A percentile compares a stretch with the other conserved stretches of the same genome.
phyloP scores from a whole-genome alignment of 2,888 invertebrate species.

The Sminthurinus aureus region DNA sequence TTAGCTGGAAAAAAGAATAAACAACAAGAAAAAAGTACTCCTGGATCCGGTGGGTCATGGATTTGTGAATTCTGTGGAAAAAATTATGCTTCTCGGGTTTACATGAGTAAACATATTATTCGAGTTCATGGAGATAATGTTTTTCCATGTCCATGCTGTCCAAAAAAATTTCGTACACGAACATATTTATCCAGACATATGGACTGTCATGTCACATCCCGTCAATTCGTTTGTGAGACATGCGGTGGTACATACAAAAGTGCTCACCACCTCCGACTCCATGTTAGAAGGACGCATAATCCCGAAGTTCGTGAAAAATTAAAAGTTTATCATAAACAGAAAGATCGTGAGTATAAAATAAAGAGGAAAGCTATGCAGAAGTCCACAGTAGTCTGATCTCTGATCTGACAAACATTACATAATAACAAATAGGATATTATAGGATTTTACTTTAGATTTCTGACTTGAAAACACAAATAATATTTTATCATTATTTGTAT shows the following conservation, averaged over 20 bases:
- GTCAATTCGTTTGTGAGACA: not conserved
- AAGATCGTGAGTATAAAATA: not conserved
- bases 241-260: conserved; percentile 1
- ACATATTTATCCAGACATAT: not conserved
- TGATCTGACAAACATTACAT: too few relatives aligned
- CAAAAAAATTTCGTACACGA: not conserved
- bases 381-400: too few relatives aligned
- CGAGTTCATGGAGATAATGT: conserved; percentile 1
- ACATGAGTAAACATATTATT: not conserved
- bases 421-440: too few relatives aligned
- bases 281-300: not conserved
- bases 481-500: too few relatives aligned
- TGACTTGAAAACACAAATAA: too few relatives aligned
- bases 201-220: conserved; percentile 1
- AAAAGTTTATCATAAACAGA: not conserved
- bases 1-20: not conserved
- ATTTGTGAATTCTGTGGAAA: conserved; percentile 20
- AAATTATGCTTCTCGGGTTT: not conserved
- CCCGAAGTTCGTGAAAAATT: not conserved
- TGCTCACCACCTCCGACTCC: not conserved
- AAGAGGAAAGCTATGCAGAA: too few relatives aligned
- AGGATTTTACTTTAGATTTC: too few relatives aligned
- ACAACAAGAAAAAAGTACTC: too few relatives aligned
- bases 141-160: not conserved
- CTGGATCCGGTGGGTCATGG: not conserved